A percentile compares a stretch with the other conserved stretches of the same genome.
Conservation (phyloP, 53 echinoderm and acorn worm genomes). For the Arbacia lixula region DNA sequence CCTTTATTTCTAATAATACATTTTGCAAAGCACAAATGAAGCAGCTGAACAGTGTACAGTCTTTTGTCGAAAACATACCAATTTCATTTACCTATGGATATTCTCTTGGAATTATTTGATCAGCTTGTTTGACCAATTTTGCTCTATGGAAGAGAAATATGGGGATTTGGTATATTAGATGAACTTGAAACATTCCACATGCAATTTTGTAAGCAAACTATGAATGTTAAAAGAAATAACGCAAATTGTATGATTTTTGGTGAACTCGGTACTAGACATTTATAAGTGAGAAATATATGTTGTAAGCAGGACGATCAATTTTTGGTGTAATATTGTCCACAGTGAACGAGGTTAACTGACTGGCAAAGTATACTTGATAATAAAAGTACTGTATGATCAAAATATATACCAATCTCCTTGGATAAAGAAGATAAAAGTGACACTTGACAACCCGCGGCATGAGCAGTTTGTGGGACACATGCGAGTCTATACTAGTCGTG, state of each 20-base stretch:
- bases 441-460: background rate
- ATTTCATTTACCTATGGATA: background rate
- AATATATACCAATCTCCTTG: background rate
- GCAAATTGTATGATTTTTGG: background rate
- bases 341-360: background rate
- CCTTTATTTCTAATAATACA: no score
- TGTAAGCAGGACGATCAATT: background rate
- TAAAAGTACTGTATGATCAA: background rate
- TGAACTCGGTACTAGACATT: background rate
- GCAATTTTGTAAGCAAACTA: background rate
- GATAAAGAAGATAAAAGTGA: background rate
- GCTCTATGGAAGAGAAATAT: background rate
- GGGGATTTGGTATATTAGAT: background rate
- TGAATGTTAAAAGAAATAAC: background rate
- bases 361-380: background rate
- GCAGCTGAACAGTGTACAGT: no score
- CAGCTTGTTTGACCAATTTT: conserved; percentile 19
- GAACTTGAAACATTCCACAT: background rate
- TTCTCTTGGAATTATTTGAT: no score
- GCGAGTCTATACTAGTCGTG: no score
- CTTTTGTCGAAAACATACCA: conserved; percentile 5
- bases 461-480: background rate
- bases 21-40: no score
- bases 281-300: background rate
- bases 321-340: background rate